Percentiles rank a stretch among this genome's conserved stretches.
These are phyloP conservation scores for Parnassius mnemosyne DNA, from an alignment of 2,888 invertebrate species.

Conservation along the genomic window DNA sequence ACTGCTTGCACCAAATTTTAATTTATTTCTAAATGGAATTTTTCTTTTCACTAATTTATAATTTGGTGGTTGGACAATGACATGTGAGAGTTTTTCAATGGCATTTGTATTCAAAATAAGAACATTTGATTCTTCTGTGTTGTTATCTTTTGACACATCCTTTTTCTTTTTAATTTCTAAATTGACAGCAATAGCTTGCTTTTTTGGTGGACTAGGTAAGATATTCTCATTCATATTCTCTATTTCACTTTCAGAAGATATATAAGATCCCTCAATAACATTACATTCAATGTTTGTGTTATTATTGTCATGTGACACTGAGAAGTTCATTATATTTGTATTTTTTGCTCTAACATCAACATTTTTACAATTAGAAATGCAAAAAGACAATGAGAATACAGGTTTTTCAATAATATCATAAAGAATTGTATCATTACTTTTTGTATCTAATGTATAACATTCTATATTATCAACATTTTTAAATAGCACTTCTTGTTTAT, in stretches of 20 bases:
- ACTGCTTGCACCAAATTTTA: slow-evolving; percentile 42
- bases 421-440: slow-evolving; percentile 40
- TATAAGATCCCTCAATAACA: slow-evolving; percentile 46
- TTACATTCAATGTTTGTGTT: slow-evolving; percentile 53
- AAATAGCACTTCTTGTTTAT: not conserved
- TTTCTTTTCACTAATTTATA: slow-evolving; percentile 68
- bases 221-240: slow-evolving; percentile 46
- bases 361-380: slow-evolving; percentile 47
- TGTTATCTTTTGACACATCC: slow-evolving; percentile 28
- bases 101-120: slow-evolving; percentile 75
- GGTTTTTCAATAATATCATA: slow-evolving; percentile 41
- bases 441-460: slow-evolving; percentile 12
- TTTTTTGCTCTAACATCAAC: slow-evolving; percentile 54
- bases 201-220: slow-evolving; percentile 42
- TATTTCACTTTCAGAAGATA: slow-evolving; percentile 44
- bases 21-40: slow-evolving; percentile 51
- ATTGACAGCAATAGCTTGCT: slow-evolving; percentile 55
- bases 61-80: slow-evolving; percentile 75
- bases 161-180: slow-evolving; percentile 51
- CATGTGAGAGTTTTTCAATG: slow-evolving; percentile 68
- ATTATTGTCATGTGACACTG: slow-evolving; percentile 42
- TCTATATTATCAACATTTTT: not conserved
- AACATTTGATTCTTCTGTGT: slow-evolving; percentile 61
- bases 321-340: slow-evolving; percentile 50
- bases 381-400: slow-evolving; percentile 50